phyloP scores from a whole-genome alignment of 2,113 vertebrate genomes.

The Oenanthe oenanthe region DNA sequence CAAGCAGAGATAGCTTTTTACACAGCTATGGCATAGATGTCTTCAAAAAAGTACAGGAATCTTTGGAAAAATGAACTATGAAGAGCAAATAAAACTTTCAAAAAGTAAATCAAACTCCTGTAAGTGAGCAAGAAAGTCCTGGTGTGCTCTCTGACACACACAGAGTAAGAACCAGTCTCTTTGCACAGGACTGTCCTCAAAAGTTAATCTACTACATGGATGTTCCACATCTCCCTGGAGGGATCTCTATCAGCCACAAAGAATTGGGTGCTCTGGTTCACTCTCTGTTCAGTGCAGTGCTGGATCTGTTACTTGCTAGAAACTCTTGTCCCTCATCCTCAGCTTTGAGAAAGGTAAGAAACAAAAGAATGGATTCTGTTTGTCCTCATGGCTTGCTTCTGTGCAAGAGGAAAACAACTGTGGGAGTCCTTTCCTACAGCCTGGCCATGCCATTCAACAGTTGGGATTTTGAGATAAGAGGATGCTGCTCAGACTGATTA shows the following conservation, averaged over 20 bases:
- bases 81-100: not conserved
- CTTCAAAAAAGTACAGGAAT: not conserved
- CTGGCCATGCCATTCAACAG: not conserved
- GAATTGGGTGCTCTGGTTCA: not conserved
- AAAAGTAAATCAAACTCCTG: not conserved
- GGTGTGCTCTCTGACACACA: not conserved
- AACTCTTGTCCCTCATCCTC: not conserved
- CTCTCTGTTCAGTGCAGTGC: not conserved
- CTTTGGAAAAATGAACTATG: not conserved
- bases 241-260: not conserved
- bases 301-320: not conserved
- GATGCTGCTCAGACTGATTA: constrained; percentile 57
- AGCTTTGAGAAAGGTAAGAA: not conserved
- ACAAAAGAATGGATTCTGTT: not conserved
- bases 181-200: not conserved
- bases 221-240: not conserved
- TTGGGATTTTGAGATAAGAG: constrained; percentile 43
- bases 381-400: not conserved
- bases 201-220: not conserved
- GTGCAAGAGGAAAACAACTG: not conserved
- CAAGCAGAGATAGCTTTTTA: not conserved
- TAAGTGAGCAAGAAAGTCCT: not conserved
- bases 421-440: not conserved
- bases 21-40: not conserved
- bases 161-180: not conserved